These are phyloP conservation scores for Ciconia boyciana DNA, from an alignment of 2,113 vertebrate genomes.

Conservation along the genomic window DNA sequence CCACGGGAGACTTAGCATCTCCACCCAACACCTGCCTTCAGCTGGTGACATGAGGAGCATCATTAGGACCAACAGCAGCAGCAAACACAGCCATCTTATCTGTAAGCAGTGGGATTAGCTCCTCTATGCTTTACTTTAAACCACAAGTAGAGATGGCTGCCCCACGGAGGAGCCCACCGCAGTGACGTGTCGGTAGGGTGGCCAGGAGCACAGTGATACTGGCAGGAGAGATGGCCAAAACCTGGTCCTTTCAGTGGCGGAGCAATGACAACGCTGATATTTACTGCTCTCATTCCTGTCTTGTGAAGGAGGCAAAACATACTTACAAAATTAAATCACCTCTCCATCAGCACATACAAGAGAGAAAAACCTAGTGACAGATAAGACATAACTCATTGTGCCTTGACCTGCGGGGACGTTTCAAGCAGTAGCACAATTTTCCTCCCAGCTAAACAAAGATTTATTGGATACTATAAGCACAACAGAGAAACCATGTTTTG, in stretches of 20 bases:
- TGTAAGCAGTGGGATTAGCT: background rate
- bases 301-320: background rate
- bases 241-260: background rate
- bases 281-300: background rate
- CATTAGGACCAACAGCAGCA: background rate
- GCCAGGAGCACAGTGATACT: background rate
- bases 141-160: accelerated
- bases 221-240: background rate
- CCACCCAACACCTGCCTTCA: too few relatives aligned
- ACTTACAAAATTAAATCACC: background rate
- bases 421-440: background rate
- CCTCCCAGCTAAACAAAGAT: background rate
- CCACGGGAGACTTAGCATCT: background rate
- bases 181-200: background rate
- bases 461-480: background rate
- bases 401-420: background rate
- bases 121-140: background rate
- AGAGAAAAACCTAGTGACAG: background rate
- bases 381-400: background rate
- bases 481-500: background rate
- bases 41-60: background rate
- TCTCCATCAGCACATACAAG: background rate
- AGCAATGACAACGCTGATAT: background rate
- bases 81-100: background rate
- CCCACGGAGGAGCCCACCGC: background rate